Conservation (phyloP, 2,113 vertebrate genomes). For the Ursus arctos region DNA sequence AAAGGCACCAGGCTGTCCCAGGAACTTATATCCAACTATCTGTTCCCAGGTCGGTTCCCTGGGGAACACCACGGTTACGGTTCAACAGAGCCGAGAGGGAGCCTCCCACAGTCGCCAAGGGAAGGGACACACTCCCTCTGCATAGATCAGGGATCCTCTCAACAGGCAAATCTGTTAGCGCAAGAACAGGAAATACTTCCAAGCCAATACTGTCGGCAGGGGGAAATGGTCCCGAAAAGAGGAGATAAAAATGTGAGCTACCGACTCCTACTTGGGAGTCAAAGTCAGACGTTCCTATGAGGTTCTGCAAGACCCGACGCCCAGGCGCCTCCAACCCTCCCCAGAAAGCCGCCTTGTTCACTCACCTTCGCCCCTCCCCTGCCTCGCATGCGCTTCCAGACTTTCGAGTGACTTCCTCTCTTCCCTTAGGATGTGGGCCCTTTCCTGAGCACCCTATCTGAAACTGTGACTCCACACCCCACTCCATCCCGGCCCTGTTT, state of each 20-base stretch:
- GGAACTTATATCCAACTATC: not conserved
- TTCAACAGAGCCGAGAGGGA: not conserved
- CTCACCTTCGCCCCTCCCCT: rapidly evolving
- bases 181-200: not conserved
- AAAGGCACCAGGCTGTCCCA: not conserved
- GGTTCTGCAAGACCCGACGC: not conserved
- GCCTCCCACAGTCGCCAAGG: too few species aligned
- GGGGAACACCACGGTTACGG: not conserved
- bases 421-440: not conserved
- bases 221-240: not conserved
- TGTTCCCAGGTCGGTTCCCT: not conserved
- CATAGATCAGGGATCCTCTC: not conserved
- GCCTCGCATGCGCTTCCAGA: rapidly evolving
- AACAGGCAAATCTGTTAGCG: not conserved
- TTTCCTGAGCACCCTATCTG: not conserved
- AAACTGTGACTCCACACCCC: rapidly evolving
- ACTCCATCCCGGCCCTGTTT: rapidly evolving
- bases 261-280: not conserved
- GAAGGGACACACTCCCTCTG: rapidly evolving
- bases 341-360: rapidly evolving
- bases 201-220: not conserved
- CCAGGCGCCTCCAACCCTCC: not conserved
- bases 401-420: not conserved
- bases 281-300: not conserved
- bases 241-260: not conserved